Evolutionary conservation across 2,797 vertebrate species (phyloP).

Genomic region (Pristis pectinata): DNA sequence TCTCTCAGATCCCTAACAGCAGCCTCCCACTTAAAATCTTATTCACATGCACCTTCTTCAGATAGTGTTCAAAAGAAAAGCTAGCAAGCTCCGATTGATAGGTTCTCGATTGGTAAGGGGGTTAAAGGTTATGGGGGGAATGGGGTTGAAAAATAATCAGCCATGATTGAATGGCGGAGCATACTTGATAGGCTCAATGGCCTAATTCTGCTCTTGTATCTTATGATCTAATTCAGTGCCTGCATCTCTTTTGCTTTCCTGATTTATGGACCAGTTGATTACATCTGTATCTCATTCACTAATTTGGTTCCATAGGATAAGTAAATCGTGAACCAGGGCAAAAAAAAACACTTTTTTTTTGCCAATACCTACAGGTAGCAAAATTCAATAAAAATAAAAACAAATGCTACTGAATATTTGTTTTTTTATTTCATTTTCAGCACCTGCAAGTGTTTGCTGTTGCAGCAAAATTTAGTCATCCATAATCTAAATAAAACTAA

Average conservation of each 20-base stretch:
- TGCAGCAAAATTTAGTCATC: no score
- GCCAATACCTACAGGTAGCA: background rate
- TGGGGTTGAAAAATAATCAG: no score
- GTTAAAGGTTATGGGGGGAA: no score
- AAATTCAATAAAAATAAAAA: background rate
- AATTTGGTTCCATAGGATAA: background rate
- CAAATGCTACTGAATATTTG: no score
- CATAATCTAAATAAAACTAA: background rate
- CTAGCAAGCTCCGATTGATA: background rate
- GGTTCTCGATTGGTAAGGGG: no score
- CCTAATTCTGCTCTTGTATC: no score
- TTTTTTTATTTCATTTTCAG: no score
- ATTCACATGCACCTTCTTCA: background rate
- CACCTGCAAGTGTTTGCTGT: no score
- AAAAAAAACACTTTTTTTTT: background rate
- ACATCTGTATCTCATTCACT: background rate
- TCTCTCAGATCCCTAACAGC: background rate
- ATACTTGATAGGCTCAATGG: no score
- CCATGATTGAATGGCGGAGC: no score
- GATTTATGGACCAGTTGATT: background rate
- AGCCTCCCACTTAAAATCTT: background rate
- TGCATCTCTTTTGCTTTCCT: background rate
- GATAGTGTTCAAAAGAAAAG: background rate
- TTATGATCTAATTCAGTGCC: no score
- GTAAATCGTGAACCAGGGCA: background rate